These are phyloP conservation scores for Caenorhabditis sp. DNA, from an alignment of 2,888 invertebrate species.

Conservation along the genomic window DNA sequence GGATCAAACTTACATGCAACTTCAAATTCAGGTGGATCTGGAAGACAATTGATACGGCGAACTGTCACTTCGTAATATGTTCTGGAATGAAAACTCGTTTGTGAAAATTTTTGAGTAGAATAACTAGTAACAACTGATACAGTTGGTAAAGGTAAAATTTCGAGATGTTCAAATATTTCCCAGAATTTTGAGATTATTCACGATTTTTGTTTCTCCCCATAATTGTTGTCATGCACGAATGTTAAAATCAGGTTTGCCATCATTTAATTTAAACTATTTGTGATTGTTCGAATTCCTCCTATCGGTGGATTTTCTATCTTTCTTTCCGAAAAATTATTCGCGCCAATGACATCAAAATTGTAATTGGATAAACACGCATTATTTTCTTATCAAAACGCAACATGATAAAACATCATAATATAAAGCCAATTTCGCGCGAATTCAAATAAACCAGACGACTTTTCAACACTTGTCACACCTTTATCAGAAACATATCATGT, in stretches of 20 bases:
- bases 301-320: no score
- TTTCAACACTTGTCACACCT: not conserved
- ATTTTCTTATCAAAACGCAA: slow-evolving; percentile 9
- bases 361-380: not conserved
- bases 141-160: no score
- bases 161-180: no score
- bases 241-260: not conserved
- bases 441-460: not conserved
- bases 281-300: no score
- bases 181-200: no score
- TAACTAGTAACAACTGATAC: no score
- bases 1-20: slow-evolving; percentile 52
- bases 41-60: slow-evolving; percentile 69
- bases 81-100: slow-evolving; percentile 32
- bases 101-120: no score
- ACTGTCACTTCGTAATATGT: slow-evolving; percentile 67
- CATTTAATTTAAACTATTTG: no score
- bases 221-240: not conserved
- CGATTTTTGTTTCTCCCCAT: not conserved
- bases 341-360: slow-evolving; percentile 11
- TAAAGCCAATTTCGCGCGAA: not conserved
- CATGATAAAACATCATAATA: not conserved
- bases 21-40: slow-evolving; percentile 68
- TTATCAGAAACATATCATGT: not conserved
- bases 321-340: not conserved